Evolutionary conservation across 2,888 invertebrate genomes (phyloP).

Genomic region (Pyrochroa serraticornis): DNA sequence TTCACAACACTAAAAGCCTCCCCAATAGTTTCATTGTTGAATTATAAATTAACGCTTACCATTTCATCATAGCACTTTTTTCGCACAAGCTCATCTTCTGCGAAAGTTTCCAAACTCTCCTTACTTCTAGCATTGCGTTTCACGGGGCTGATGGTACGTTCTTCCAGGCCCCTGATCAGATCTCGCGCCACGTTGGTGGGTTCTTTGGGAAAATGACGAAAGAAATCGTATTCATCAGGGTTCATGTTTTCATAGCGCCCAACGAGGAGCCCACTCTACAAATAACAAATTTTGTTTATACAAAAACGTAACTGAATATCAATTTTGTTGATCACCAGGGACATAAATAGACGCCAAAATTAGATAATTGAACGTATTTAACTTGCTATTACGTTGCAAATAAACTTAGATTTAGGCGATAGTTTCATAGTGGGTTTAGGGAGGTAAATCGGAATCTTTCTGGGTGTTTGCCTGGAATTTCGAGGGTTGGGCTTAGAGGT

Average conservation of each 20-base stretch:
- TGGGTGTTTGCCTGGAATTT: not conserved
- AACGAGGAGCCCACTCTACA: too few relatives aligned
- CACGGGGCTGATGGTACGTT: constrained; percentile 39
- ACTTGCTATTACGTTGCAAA: too few relatives aligned
- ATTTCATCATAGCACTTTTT: constrained; percentile 44
- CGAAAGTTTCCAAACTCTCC: constrained; percentile 42
- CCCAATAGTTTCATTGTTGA: not conserved
- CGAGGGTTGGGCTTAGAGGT: constrained; percentile 23
- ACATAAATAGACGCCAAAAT: too few relatives aligned
- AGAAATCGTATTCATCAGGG: constrained; percentile 32
- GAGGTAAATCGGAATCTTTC: not conserved
- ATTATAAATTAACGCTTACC: constrained; percentile 34
- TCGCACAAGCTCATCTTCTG: constrained; percentile 45
- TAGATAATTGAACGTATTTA: too few relatives aligned
- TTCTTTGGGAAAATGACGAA: constrained; percentile 22
- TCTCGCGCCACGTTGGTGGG: constrained; percentile 33
- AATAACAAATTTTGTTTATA: too few relatives aligned
- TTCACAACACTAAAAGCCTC: constrained; percentile 60
- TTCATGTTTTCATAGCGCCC: constrained; percentile 27
- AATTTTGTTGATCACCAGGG: too few relatives aligned
- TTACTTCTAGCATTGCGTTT: constrained; percentile 36
- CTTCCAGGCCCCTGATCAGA: constrained; percentile 44
- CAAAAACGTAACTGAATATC: too few relatives aligned
- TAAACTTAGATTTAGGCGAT: too few relatives aligned
- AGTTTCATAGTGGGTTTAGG: not conserved